Base-by-base conservation (phyloP, 2,113 vertebrate genomes). In the Melanostigma gelatinosum region DNA sequence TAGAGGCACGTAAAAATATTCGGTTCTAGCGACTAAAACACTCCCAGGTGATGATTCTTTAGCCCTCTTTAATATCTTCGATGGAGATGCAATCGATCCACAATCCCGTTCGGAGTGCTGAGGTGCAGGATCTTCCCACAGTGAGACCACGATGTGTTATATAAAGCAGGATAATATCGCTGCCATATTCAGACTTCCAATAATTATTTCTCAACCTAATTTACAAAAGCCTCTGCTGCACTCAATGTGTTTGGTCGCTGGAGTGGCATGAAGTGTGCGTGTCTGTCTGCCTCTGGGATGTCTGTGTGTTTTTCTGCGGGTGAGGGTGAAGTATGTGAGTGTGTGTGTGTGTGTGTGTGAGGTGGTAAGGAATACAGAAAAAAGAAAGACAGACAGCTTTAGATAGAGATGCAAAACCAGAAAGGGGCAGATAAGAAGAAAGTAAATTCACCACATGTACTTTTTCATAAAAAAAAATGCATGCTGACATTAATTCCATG, bases 101-200 rank as follows among this genome's bases (percentile, higher is more conserved):
- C 62, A 65, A 65, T 77, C 73, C 86, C 81, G 6, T 55, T 50
- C 13, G 67, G 81, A 86, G 76, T 75, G 80, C 72, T 70, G 79
- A 87, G 88, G 86, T 92, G 90, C 24, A 91, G 79, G 52, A 79
- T 79, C 75, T 93, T 93, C 92, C 91, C 90, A 91, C 90, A 89
- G 72, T 71, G 72, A 82, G 67, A 62, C 62, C 42, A 75, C 6
- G 8, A 69, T 64, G 70, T 60, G 71, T 88, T 88, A 75, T 24
- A 80, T 83, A 85, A 92, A 85, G 76, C 46, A 75, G 84, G 91
- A 89, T 91, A 91, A 89, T 89, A 86, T 76, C 13, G 8, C 73
- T 16, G 72, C 75, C 76, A 50, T 80, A 87, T 80, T 89, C 77
- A 85, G 79, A 76, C 48, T 42, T 46, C 36, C 60, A 61, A 75